phyloP scores from a whole-genome alignment of 2,113 vertebrate species.

The Salvelinus sp. region DNA sequence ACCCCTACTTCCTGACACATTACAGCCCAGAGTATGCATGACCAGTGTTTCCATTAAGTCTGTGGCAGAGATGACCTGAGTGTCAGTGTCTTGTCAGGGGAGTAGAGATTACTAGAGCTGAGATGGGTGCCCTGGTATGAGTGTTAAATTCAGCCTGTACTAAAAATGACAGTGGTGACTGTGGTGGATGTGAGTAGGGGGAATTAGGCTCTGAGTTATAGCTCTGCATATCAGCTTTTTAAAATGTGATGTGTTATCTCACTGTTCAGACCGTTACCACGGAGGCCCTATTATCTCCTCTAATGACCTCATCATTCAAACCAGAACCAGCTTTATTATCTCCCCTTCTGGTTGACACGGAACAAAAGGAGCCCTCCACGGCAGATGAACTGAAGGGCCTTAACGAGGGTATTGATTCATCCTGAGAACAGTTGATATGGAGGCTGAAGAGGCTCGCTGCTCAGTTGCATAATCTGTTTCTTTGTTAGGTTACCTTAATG shows the following conservation, averaged over 20 bases:
- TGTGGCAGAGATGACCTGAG: conserved; percentile 49
- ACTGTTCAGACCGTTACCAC: conserved; percentile 52
- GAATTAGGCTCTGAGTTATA: conserved; percentile 52
- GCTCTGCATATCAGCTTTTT: conserved; percentile 43
- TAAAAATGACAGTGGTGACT: conserved; percentile 42
- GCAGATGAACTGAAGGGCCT: not conserved
- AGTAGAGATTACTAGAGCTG: conserved; percentile 41
- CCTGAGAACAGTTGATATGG: too few species aligned
- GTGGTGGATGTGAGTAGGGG: conserved; percentile 41
- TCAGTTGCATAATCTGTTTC: too few species aligned
- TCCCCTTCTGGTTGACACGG: conserved; percentile 30
- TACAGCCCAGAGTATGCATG: conserved; percentile 45
- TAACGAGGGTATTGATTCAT: conserved; percentile 38
- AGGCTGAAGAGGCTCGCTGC: too few species aligned
- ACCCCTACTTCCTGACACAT: conserved; percentile 43
- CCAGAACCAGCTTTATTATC: conserved; percentile 49
- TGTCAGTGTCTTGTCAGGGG: conserved; percentile 50
- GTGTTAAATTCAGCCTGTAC: conserved; percentile 55
- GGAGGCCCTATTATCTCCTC: conserved; percentile 58
- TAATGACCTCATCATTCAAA: conserved; percentile 66
- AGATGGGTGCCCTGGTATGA: conserved; percentile 20
- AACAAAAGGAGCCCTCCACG: conserved; percentile 35
- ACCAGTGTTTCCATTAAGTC: conserved; percentile 49
- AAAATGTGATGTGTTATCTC: conserved; percentile 56
- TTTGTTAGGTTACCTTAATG: too few species aligned